Evolutionary conservation across 2,113 vertebrate genomes (phyloP).

Genomic region (Nycticryphes semicollaris): DNA sequence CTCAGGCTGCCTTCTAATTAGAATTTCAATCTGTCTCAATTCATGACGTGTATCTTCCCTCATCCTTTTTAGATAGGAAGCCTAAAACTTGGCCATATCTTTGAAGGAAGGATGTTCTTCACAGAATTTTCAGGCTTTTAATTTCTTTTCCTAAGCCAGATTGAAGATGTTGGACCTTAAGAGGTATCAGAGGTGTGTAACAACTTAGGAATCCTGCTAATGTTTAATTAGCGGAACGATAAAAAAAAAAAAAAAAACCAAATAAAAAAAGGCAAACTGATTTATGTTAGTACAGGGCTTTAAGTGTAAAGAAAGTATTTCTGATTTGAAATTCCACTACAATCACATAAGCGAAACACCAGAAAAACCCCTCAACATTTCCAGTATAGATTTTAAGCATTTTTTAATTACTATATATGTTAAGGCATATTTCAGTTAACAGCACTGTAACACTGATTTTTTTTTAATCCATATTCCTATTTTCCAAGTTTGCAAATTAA

Average conservation of each 20-base stretch:
- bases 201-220: neutral
- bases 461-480: neutral
- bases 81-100: neutral
- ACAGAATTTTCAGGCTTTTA: neutral
- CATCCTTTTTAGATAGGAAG: neutral
- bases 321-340: neutral
- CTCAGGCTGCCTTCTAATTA: neutral
- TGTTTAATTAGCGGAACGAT: neutral
- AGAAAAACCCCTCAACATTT: neutral
- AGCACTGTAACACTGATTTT: neutral
- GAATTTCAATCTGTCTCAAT: neutral
- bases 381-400: neutral
- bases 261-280: neutral
- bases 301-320: neutral
- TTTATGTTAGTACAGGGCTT: neutral
- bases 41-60: neutral
- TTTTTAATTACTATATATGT: neutral
- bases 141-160: neutral
- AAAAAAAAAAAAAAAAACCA: neutral
- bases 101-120: neutral
- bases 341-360: neutral
- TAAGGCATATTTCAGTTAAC: neutral
- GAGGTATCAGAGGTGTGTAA: neutral
- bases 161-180: neutral
- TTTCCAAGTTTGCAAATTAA: neutral